Conservation (phyloP, 1,140 invertebrate species). For the Trypoxylus dichotomus region DNA sequence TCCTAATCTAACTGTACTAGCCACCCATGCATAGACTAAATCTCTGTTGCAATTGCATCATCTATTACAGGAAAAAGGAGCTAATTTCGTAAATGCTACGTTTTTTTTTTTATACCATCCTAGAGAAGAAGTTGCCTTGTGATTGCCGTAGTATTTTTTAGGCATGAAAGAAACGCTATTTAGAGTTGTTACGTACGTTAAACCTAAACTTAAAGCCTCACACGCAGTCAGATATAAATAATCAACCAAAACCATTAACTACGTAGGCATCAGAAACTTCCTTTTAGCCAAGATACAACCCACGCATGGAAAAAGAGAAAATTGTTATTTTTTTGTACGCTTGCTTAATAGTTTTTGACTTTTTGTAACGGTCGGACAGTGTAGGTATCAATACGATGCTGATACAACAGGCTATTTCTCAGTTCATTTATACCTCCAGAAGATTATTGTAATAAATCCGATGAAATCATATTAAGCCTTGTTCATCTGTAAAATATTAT, state of each 20-base stretch:
- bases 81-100: not conserved
- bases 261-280: not conserved
- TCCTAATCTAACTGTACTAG: not conserved
- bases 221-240: not conserved
- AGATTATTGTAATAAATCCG: too few species aligned
- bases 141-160: not conserved
- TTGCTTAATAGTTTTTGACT: too few species aligned
- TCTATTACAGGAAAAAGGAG: not conserved
- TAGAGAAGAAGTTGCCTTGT: not conserved
- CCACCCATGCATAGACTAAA: not conserved
- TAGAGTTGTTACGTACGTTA: not conserved
- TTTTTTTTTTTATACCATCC: not conserved
- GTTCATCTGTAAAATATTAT: too few species aligned
- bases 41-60: not conserved
- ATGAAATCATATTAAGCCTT: too few species aligned
- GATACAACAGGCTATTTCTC: too few species aligned
- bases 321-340: too few species aligned
- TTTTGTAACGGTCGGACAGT: too few species aligned
- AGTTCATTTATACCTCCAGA: too few species aligned
- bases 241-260: not conserved
- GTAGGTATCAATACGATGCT: too few species aligned
- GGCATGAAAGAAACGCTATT: not conserved
- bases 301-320: not conserved
- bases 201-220: not conserved
- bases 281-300: not conserved